Base-by-base conservation (phyloP, 2,888 invertebrate genomes). In the Drosophila histrio region DNA sequence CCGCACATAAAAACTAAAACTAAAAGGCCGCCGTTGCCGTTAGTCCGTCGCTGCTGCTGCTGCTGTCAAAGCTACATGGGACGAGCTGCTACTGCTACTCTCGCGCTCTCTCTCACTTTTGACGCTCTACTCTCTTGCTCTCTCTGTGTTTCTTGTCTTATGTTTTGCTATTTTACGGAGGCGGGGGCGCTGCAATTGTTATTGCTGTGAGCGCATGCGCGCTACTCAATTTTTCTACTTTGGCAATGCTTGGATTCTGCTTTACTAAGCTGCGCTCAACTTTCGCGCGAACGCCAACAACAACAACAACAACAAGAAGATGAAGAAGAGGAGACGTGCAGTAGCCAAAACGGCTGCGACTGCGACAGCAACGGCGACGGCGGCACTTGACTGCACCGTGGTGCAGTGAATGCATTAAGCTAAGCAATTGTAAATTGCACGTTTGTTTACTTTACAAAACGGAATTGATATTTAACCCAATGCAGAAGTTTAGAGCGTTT, bases 1-100 rank as follows among this genome's bases (percentile, higher is more conserved):
- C 77, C 87, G 87, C 80, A 72, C 77, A 83, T 70, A 74, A 78
- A 78, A 79, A 87, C 85, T 87, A 77, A 79, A 79, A 79, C 87
- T 83, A 84, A 84, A 84, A 79, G 81, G 85, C 78, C 77, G 81
- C 84, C 57, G 81, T 71, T 80, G 73, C 81, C 75, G 74, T 78
- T 70, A 73, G 74, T 61, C 56, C 75, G 60, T 63, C 78, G 64
- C 54, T 65, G 53, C 77, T 72, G 74, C 63, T 64, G 38, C 61
- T 50, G 46, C 72, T 52, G 49, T 50, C 54, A 46, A 24, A 58
- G 46, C 46, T 44, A 46, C 59, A 50, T 13, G 54, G 32, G 28
- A 9, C 41, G 36, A 44, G 39, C 38, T 46, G 5, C 38, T 38
- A n/a, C 15, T 54, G 61, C 59, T 57, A 43, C 61, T 66, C 43